Conservation (phyloP, 1,140 invertebrate genomes). For the Formica selysi region DNA sequence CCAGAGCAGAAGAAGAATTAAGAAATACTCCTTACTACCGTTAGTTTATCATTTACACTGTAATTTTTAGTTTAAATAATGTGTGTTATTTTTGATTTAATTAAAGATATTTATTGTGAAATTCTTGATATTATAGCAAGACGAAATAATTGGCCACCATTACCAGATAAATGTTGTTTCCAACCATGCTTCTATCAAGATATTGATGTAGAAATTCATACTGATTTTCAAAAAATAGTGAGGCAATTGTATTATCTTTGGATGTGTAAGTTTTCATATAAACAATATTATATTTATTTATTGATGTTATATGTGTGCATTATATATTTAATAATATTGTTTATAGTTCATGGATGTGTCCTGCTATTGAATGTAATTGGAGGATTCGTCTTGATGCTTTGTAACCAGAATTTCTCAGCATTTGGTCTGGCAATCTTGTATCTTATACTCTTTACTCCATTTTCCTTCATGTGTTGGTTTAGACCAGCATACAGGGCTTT, state of each 20-base stretch:
- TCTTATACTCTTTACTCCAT: slow-evolving; percentile 96
- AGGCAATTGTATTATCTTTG: slow-evolving; percentile 98
- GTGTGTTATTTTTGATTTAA: neutral
- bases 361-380: slow-evolving; percentile 95
- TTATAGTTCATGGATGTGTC: slow-evolving; percentile 95
- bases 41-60: slow-evolving; percentile 76
- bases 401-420: slow-evolving; percentile 89
- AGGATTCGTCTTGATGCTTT: slow-evolving; percentile 91
- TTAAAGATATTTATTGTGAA: slow-evolving; percentile 16
- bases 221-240: slow-evolving; percentile 98
- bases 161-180: slow-evolving; percentile 96
- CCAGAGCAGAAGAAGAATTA: slow-evolving; percentile 95
- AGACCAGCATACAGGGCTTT: slow-evolving; percentile 95
- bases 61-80: slow-evolving; percentile 18
- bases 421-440: slow-evolving; percentile 97
- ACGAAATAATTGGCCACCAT: slow-evolving; percentile 99
- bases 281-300: slow-evolving; percentile 1
- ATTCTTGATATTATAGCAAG: slow-evolving; percentile 87
- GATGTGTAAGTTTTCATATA: slow-evolving; percentile 93
- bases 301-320: slow-evolving; percentile 18
- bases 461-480: slow-evolving; percentile 99
- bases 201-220: slow-evolving; percentile 99
- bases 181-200: slow-evolving; percentile 99
- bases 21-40: slow-evolving; percentile 90
- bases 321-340: slow-evolving; percentile 55